Evolutionary conservation across 2,113 vertebrate genomes (phyloP), one percentile per base, ranked within the genome.

Genomic region (Antidorcas marsupialis): DNA sequence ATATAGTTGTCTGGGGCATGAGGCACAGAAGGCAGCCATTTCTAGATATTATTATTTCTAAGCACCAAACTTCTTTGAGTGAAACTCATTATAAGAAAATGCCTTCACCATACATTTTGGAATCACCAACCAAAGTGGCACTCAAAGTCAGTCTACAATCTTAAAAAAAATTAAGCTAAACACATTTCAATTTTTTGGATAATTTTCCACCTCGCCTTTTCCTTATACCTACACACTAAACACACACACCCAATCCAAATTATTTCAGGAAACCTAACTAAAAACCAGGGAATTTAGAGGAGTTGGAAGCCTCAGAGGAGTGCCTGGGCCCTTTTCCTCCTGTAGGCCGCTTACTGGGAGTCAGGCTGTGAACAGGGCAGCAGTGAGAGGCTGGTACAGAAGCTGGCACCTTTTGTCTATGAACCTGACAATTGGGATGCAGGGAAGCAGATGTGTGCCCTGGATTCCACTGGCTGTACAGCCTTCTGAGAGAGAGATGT

Each of bases 261-360:
- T 95, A 85, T 71, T 86, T 95, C 82, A 53, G 71, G 33, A 92
- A 94, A 57, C 16, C n/a, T 52, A 78, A 87, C 50, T 17, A 57
- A 89, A 95, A 89, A 2, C 39, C 5, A 91, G 88, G 17, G 14
- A 71, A 85, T 74, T 91, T 60, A 84, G 27, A 71, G 16, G 71
- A 96, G 43, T 30, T 97, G 94, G n/a, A 95, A 93, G 97, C 17
- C 13, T 87, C 89, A 19, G 4, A 85, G 89, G 86, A 36, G 91
- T 83, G 43, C 43, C 85, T 86, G 1, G 88, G 85, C 67, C 47
- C 5, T 88, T 90, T 62, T 89, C 23, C 84, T 97, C 55, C 64
- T 82, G 27, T 25, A 11, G 95, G 47, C 97, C 62, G 7, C 57
- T 96, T 62, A 85, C 55, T 12, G 91, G 94, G 82, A 90, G 28